Evolutionary conservation across 2,113 vertebrate genomes (phyloP), one percentile per base, ranked within the genome.

Genomic region (Malurus melanocephalus): DNA sequence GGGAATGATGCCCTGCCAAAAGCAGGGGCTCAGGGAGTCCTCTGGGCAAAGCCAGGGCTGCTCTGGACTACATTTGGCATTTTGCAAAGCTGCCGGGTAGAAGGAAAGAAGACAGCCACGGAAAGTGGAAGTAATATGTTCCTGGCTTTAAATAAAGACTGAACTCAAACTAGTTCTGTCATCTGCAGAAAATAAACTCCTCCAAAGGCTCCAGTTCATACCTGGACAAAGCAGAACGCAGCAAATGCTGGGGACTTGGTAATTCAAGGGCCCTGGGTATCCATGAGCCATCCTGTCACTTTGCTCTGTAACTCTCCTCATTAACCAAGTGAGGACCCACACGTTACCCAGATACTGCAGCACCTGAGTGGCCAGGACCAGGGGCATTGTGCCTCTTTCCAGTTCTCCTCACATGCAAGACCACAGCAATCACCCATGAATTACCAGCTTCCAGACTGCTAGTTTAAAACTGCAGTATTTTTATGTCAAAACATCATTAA

Each of bases 391-490:
- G 60, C 45, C 56, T 73, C 26, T 53, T 56, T 53, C 14, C 67
- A 45, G 27, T 8, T 92, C 81, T 85, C 42, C 45, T 78, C 16
- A 1, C 42, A 30, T 1, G 4, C 19, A 76, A 32, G 27, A 78
- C 16, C 10, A 52, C 2, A 1, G 14, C 13, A 72, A 49, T 27
- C 0, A 0, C 49, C 45, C 83, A 64, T 9, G 7, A 83, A 30
- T 49, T 56, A 45, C 57, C 15, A 14, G 16, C n/a, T 90, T 79
- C 35, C 67, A 68, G 32, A 64, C 0, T 83, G 80, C 68, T 26
- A 48, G 22, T 33, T 85, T 80, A 74, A 91, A 93, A 82, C 33
- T 1, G 35, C 3, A 2, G 69, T 72, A 68, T 86, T 87, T 77
- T 75, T 65, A 88, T 75, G 60, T 52, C 75, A 89, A 85, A 88